Percentiles rank a stretch among this genome's conserved stretches.
Evolutionary conservation across 2,113 vertebrate species (phyloP).

Genomic region (Pseudorhombus dupliciocellatus): DNA sequence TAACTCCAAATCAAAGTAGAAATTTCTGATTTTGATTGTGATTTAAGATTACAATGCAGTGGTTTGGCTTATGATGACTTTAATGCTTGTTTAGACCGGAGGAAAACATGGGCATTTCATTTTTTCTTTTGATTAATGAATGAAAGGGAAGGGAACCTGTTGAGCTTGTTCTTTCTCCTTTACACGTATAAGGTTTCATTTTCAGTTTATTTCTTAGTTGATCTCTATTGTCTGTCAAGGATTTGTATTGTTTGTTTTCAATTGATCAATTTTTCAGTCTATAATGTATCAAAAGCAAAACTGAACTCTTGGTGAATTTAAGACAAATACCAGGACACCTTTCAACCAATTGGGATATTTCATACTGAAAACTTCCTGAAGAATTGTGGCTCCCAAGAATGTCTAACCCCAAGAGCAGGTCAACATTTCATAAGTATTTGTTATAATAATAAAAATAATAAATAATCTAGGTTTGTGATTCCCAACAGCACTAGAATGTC

Average conservation of each 20-base stretch:
- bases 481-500: not conserved
- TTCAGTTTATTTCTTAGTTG: not conserved
- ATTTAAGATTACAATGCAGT: not conserved
- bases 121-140: too few species aligned
- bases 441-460: not conserved
- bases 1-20: too few species aligned
- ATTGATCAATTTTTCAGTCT: not conserved
- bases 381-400: too few species aligned
- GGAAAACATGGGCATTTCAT: not conserved
- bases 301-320: not conserved
- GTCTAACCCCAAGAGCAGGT: not conserved
- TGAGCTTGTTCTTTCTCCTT: conserved; percentile 2
- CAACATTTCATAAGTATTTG: not conserved
- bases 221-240: not conserved
- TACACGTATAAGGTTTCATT: not conserved
- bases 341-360: not conserved
- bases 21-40: too few species aligned
- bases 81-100: too few species aligned
- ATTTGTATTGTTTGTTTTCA: not conserved
- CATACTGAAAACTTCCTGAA: too few species aligned
- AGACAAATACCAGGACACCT: not conserved
- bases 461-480: not conserved
- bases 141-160: conserved; percentile 7
- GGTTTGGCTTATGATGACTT: not conserved
- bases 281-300: too few species aligned